A percentile compares a stretch with the other conserved stretches of the same genome.
Conservation (phyloP, 1,140 invertebrate species). For the Brachionus rotundiformis region DNA sequence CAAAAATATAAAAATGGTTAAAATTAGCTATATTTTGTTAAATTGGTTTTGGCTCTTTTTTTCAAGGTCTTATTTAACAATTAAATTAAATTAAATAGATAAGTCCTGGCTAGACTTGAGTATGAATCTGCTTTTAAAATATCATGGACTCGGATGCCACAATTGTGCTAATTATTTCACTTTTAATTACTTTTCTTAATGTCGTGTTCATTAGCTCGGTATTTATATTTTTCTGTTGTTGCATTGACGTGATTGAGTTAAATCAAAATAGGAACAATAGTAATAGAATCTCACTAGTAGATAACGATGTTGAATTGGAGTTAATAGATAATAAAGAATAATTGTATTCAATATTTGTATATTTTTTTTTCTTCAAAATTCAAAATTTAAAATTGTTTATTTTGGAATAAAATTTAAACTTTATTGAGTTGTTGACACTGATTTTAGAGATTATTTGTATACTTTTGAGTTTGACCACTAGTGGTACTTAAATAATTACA, state of each 20-base stretch:
- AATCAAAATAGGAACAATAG: background rate
- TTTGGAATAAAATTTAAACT: background rate
- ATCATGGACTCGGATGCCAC: conserved; percentile 33
- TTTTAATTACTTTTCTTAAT: conserved; percentile 38
- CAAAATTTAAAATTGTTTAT: background rate
- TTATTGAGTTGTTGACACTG: background rate
- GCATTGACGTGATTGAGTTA: conserved; percentile 18
- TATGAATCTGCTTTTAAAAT: background rate
- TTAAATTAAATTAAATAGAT: conserved; percentile 26
- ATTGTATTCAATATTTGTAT: background rate
- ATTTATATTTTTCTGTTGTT: conserved; percentile 35
- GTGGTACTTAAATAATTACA: background rate
- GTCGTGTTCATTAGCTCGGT: background rate
- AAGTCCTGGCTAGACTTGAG: background rate
- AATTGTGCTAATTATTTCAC: conserved; percentile 16
- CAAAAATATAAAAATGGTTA: conserved; percentile 3
- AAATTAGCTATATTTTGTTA: background rate
- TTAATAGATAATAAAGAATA: background rate
- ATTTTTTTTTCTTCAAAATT: background rate
- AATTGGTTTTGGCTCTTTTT: conserved; percentile 38
- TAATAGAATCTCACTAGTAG: background rate
- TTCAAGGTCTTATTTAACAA: conserved; percentile 6
- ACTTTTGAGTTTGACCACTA: background rate
- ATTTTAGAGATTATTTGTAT: background rate
- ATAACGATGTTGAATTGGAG: background rate